Conservation (phyloP, 2,888 invertebrate species). For the Gnatocerus cornutus region DNA sequence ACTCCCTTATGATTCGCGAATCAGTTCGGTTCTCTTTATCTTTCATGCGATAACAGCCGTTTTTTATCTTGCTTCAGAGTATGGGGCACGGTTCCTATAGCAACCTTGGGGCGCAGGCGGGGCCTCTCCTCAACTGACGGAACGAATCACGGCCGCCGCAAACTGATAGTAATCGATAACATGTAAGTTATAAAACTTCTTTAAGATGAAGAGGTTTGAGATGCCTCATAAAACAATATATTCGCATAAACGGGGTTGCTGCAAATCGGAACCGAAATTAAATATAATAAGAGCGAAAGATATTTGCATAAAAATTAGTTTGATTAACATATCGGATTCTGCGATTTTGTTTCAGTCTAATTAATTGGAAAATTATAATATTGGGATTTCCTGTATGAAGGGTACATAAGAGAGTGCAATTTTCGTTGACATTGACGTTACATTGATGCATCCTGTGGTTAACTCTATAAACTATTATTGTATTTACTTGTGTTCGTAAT, state of each 20-base stretch:
- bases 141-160: conserved; percentile 71
- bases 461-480: too few relatives aligned
- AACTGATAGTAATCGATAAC: conserved; percentile 72
- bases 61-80: conserved; percentile 58
- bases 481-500: too few relatives aligned
- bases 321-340: too few relatives aligned
- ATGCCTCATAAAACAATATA: conserved; percentile 38
- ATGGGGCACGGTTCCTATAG: conserved; percentile 66
- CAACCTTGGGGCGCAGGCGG: conserved; percentile 69
- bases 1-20: conserved; percentile 60
- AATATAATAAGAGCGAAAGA: not conserved
- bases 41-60: conserved; percentile 50
- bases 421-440: too few relatives aligned
- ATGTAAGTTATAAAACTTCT: conserved; percentile 49
- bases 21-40: conserved; percentile 59
- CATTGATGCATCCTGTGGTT: too few relatives aligned
- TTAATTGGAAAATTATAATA: too few relatives aligned
- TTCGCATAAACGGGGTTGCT: conserved; percentile 21
- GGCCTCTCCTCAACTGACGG: conserved; percentile 66
- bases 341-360: too few relatives aligned
- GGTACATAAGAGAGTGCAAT: too few relatives aligned
- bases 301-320: too few relatives aligned
- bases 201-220: conserved; percentile 41
- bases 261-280: not conserved
- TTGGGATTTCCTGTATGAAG: too few relatives aligned